Conservation (phyloP, 2,113 vertebrate genomes). For the Ochotona princeps region DNA sequence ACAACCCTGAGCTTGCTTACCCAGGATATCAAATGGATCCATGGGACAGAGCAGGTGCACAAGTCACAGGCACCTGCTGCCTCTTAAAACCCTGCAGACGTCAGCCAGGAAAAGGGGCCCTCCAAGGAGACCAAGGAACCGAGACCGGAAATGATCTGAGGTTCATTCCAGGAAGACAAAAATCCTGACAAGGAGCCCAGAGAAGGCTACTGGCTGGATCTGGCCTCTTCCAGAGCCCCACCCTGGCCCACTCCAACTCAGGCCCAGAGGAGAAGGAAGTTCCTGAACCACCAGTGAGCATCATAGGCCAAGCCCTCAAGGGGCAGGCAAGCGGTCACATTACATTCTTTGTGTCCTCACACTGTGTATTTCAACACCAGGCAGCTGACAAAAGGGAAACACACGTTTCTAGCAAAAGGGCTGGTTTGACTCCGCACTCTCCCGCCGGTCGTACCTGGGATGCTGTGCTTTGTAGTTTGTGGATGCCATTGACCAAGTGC, state of each 20-base stretch:
- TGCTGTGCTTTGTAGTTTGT: constrained; percentile 89
- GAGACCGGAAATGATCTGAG: neutral
- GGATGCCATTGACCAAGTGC: constrained; percentile 87
- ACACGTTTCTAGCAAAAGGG: neutral
- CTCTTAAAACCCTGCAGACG: too few relatives aligned
- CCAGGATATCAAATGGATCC: neutral
- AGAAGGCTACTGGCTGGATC: neutral
- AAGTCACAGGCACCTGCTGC: neutral
- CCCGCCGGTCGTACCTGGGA: constrained; percentile 85
- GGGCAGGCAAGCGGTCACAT: neutral
- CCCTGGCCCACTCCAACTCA: rapidly evolving
- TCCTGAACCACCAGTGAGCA: neutral
- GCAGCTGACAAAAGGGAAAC: neutral
- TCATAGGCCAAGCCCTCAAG: neutral
- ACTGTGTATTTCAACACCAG: neutral
- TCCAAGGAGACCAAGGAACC: neutral
- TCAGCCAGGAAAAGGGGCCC: neutral
- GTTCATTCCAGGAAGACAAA: neutral
- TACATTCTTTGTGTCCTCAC: neutral
- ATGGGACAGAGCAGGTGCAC: neutral
- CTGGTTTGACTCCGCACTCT: neutral
- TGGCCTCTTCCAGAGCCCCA: neutral
- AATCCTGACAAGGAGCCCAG: neutral
- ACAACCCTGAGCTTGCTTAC: neutral
- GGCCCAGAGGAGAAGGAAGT: neutral